These are phyloP conservation scores for Epinotia brunnichana DNA, from an alignment of 2,888 invertebrate genomes.

Conservation along the genomic window DNA sequence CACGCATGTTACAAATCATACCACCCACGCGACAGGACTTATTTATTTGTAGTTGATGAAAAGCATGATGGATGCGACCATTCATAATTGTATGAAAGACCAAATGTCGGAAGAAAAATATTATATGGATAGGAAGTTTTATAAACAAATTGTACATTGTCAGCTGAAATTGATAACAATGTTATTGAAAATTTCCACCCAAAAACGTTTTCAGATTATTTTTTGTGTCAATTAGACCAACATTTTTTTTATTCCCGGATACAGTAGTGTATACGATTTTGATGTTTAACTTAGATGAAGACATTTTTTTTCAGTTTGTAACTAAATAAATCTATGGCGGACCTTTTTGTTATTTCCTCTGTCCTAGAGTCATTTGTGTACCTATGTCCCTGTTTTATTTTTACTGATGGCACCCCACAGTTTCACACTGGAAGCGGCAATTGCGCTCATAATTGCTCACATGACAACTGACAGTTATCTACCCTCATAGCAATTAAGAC, in stretches of 20 bases:
- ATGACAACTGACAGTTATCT: conserved; percentile 52
- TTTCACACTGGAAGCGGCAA: conserved; percentile 24
- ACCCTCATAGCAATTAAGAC: conserved; percentile 50
- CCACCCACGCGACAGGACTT: conserved; percentile 41
- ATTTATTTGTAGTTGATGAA: conserved; percentile 40
- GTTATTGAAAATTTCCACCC: no score
- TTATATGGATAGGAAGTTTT: neutral
- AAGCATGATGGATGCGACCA: conserved; percentile 19
- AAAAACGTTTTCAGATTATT: no score
- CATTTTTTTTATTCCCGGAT: no score
- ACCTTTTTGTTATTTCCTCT: neutral
- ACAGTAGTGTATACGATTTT: no score
- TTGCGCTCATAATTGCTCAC: conserved; percentile 40
- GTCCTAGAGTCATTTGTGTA: neutral
- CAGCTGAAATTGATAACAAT: no score
- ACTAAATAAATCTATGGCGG: no score
- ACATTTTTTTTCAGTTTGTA: no score
- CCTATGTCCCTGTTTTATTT: neutral
- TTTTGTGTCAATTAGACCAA: no score
- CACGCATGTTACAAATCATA: conserved; percentile 40
- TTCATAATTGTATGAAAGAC: conserved; percentile 19
- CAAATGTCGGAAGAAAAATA: neutral
- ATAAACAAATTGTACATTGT: neutral
- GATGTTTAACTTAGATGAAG: no score
- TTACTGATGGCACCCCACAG: conserved; percentile 22